Evolutionary conservation across 2,888 invertebrate species (phyloP).

Genomic region (Euphydryas editha): DNA sequence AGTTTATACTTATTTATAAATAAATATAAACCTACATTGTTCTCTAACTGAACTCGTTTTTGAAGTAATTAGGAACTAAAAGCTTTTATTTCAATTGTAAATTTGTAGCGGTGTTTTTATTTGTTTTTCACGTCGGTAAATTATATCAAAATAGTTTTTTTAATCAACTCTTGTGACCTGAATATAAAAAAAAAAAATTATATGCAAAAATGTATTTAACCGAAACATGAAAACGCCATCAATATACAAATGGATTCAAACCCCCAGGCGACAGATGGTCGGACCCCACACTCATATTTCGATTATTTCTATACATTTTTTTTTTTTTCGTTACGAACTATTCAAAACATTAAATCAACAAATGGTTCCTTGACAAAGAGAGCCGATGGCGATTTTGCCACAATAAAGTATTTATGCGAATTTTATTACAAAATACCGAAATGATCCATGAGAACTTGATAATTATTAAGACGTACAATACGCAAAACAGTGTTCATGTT

Average conservation of each 20-base stretch:
- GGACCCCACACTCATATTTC: constrained; percentile 58
- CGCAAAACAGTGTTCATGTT: too few relatives aligned
- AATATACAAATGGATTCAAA: constrained; percentile 52
- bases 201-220: constrained; percentile 45
- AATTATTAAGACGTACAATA: background rate
- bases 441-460: constrained; percentile 38
- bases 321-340: constrained; percentile 45
- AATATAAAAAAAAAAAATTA: constrained; percentile 35
- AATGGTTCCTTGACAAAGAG: constrained; percentile 46
- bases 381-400: constrained; percentile 43
- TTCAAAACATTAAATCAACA: constrained; percentile 56
- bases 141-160: background rate
- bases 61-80: background rate
- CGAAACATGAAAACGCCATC: constrained; percentile 58
- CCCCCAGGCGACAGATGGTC: constrained; percentile 65
- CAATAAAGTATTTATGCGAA: constrained; percentile 44
- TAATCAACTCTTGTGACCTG: background rate
- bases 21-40: background rate
- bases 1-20: background rate
- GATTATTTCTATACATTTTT: constrained; percentile 58
- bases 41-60: background rate
- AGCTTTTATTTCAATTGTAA: background rate
- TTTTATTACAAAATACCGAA: constrained; percentile 33
- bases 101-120: background rate
- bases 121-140: background rate